Conservation (phyloP, 2,797 vertebrate genomes). For the Aldrovandia affinis region DNA sequence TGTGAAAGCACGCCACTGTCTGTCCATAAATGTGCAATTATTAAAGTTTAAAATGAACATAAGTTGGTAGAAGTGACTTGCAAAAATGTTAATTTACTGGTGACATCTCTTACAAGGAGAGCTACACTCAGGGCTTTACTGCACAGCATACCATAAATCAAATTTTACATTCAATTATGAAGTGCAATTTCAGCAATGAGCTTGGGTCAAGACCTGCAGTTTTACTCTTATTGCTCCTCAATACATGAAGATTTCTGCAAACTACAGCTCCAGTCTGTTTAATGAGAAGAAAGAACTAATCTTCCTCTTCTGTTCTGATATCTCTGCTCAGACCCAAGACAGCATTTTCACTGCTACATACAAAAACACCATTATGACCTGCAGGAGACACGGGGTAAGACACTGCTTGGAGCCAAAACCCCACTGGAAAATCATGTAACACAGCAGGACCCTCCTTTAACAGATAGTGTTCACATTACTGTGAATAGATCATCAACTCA, state of each 20-base stretch:
- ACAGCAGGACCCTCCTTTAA: neutral
- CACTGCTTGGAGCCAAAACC: neutral
- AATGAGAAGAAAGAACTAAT: constrained; percentile 28
- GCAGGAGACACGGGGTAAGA: neutral
- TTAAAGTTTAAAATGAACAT: constrained; percentile 23
- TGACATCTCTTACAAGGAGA: constrained; percentile 34
- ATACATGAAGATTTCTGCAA: constrained; percentile 23
- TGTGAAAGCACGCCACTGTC: no score
- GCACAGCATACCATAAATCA: constrained; percentile 32
- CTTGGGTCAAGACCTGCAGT: constrained; percentile 21
- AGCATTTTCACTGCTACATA: constrained; percentile 15
- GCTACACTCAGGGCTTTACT: constrained; percentile 8
- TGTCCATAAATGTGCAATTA: neutral
- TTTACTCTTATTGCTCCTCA: constrained; percentile 28
- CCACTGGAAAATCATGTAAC: neutral
- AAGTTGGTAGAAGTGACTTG: constrained; percentile 28
- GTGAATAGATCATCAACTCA: neutral
- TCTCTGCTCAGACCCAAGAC: constrained; percentile 2
- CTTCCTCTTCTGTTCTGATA: neutral
- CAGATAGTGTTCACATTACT: neutral
- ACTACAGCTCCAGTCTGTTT: constrained; percentile 25
- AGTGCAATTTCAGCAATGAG: constrained; percentile 28
- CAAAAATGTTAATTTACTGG: constrained; percentile 34
- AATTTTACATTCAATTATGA: neutral
- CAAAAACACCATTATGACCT: neutral